A percentile compares a stretch with the other conserved stretches of the same genome.
phyloP scores from a whole-genome alignment of 1,140 invertebrate species.

The Cryptotermes secundus region DNA sequence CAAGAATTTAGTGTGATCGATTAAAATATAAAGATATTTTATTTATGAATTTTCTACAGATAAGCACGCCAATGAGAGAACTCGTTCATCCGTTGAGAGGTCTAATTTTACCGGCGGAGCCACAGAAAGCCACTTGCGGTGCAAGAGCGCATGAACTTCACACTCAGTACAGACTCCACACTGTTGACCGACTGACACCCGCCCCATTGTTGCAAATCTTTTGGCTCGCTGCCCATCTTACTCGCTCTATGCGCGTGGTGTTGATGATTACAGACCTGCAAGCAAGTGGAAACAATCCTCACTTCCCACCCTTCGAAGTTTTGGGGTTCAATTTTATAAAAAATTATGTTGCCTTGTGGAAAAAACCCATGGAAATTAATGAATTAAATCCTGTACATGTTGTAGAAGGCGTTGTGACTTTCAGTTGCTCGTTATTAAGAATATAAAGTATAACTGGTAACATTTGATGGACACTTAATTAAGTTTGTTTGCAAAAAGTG shows the following conservation, averaged over 20 bases:
- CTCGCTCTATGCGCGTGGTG: neutral
- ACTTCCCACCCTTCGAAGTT: neutral
- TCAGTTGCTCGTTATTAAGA: neutral
- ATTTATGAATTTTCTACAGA: neutral
- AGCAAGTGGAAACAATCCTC: neutral
- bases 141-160: neutral
- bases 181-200: neutral
- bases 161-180: neutral
- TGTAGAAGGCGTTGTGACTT: neutral
- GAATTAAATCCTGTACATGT: too few relatives aligned
- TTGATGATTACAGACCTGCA: neutral
- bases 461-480: neutral
- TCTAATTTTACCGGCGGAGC: neutral
- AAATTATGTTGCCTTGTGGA: neutral
- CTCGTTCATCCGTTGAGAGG: neutral
- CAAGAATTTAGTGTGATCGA: neutral
- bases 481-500: too few relatives aligned
- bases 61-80: neutral
- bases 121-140: neutral
- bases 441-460: neutral
- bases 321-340: neutral
- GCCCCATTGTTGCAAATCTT: neutral
- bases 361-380: neutral
- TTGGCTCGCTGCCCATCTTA: neutral
- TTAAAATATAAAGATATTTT: neutral